A percentile compares a stretch with the other conserved stretches of the same genome.
Conservation (phyloP, 2,888 invertebrate genomes). For the Malthinus flaveolus region DNA sequence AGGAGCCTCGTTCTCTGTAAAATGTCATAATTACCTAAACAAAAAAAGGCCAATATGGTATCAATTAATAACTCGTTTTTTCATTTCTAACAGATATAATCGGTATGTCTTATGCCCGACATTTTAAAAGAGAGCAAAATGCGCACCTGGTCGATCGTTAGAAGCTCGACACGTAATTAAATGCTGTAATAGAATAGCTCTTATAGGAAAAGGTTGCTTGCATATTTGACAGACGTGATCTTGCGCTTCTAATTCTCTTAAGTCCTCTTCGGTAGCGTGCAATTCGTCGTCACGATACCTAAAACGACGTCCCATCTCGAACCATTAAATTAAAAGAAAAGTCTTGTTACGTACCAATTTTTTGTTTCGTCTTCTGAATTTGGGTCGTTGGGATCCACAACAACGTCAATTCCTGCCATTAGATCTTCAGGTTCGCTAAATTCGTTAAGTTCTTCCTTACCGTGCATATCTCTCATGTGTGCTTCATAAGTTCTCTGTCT, state of each 20-base stretch:
- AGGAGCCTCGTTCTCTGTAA: constrained; percentile 1
- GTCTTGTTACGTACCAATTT: constrained; percentile 38
- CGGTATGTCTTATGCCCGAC: too few species aligned
- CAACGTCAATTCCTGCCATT: constrained; percentile 81
- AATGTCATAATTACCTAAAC: neutral
- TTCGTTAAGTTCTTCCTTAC: constrained; percentile 64
- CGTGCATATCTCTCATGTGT: constrained; percentile 64
- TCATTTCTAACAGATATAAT: too few species aligned
- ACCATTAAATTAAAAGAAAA: neutral
- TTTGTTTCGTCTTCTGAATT: constrained; percentile 46
- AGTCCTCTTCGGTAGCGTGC: constrained; percentile 54
- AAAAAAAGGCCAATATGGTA: too few species aligned
- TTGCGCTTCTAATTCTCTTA: constrained; percentile 54
- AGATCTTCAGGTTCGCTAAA: constrained; percentile 86
- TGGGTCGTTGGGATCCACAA: constrained; percentile 62
- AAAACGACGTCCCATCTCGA: neutral
- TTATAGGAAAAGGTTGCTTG: constrained; percentile 51
- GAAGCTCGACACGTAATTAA: constrained; percentile 49
- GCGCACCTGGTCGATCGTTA: constrained; percentile 43
- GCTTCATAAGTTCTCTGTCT: constrained; percentile 66
- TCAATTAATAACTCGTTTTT: too few species aligned
- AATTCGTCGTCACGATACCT: constrained; percentile 52
- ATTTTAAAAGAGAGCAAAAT: neutral
- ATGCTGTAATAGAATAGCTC: constrained; percentile 51
- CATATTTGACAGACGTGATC: constrained; percentile 52